A percentile compares a stretch with the other conserved stretches of the same genome.
Conservation (phyloP, 2,888 invertebrate species). For the Toxonevra muliebris region DNA sequence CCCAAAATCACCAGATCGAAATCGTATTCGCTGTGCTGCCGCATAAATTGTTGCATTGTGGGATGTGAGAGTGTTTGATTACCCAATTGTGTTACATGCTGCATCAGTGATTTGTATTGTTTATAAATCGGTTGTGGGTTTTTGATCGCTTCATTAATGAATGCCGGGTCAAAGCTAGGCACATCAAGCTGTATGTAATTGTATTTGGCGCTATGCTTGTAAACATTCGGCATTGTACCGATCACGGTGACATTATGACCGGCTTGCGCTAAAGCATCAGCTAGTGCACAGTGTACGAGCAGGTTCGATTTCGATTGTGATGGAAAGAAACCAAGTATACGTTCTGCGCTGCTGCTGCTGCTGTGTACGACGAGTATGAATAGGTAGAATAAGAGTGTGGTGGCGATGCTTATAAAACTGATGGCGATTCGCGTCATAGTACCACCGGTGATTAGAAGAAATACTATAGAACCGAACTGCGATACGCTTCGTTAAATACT, state of each 20-base stretch:
- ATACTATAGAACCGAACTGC: no score
- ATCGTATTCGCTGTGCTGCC: conserved; percentile 19
- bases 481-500: no score
- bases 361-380: no score
- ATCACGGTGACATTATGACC: conserved; percentile 30
- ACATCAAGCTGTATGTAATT: conserved; percentile 11
- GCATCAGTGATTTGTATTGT: not conserved
- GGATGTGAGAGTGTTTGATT: conserved; percentile 34
- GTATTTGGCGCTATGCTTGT: conserved; percentile 24
- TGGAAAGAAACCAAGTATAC: conserved; percentile 31
- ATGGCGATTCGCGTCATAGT: no score
- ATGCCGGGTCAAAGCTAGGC: not conserved
- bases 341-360: not conserved
- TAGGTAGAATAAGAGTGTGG: no score
- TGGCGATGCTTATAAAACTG: no score
- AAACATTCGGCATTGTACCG: conserved; percentile 14
- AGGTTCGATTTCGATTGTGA: conserved; percentile 22
- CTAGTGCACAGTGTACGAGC: conserved; percentile 10
- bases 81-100: not conserved
- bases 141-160: not conserved
- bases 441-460: no score
- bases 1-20: conserved; percentile 40
- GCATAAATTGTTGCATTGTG: conserved; percentile 22
- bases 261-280: conserved; percentile 7
- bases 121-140: not conserved